Evolutionary conservation across 2,797 vertebrate genomes (phyloP).

Genomic region (Paramormyrops hopkinsi): DNA sequence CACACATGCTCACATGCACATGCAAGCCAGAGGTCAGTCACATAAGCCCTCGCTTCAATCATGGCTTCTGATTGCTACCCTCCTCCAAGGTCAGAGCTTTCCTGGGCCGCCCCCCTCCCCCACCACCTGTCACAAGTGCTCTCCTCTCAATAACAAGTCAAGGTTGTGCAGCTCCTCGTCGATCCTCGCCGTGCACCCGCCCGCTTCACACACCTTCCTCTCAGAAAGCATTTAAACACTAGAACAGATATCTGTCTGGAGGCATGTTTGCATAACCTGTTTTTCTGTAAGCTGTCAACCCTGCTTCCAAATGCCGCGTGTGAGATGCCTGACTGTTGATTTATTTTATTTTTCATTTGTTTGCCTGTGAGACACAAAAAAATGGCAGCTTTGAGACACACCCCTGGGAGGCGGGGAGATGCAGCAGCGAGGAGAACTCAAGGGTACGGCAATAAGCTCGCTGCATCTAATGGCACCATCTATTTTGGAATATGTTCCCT

Average conservation of each 20-base stretch:
- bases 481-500: neutral
- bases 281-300: conserved; percentile 2
- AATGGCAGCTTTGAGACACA: neutral
- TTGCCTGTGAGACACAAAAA: neutral
- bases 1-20: neutral
- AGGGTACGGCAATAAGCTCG: neutral
- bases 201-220: neutral
- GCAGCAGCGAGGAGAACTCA: neutral
- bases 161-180: neutral
- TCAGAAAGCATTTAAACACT: neutral
- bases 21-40: neutral
- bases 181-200: neutral
- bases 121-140: neutral
- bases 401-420: neutral
- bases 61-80: neutral
- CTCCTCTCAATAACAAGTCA: conserved; percentile 12
- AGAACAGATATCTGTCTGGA: neutral
- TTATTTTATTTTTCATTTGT: conserved; percentile 14
- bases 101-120: no score
- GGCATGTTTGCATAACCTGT: conserved; percentile 8
- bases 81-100: conserved; percentile 6
- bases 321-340: neutral
- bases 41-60: neutral
- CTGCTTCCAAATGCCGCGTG: neutral
- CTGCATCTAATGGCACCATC: neutral